Evolutionary conservation across 2,888 invertebrate genomes (phyloP), one percentile per base, ranked within the genome.

Genomic region (Molanna angustata): DNA sequence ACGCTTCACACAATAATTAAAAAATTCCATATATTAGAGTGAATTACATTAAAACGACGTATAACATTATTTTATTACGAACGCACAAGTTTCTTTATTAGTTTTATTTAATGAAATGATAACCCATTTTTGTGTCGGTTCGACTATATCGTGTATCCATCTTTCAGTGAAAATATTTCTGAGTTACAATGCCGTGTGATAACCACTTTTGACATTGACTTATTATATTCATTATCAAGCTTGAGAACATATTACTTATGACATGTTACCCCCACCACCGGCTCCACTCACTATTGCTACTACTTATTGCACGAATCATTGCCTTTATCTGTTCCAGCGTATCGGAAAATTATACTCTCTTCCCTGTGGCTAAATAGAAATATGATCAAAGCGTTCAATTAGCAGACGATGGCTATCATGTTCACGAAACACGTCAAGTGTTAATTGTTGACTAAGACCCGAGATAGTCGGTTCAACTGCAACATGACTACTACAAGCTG

Each of bases 181-280:
- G 47, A 52, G 42, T 45, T 45, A 53, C 56, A 41, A 53, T 45
- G 48, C 45, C 56, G 52, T 49, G 51, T 56, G 58, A 58, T 58
- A 58, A 58, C 56, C 52, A 39, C 40, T 39, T 35, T 32, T 47
- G 58, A 58, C 58, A 47, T 51, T 58, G 58, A 58, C 58, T 58
- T 58, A 58, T 54, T 56, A 56, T 58, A 56, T 58, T 56, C 56
- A 58, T 58, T 58, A 58, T 53, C 53, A 56, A 56, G 42, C 56
- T 54, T 56, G 58, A 52, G 52, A 49, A 58, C 56, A 56, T 58
- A 58, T 54, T 57, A 57, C 57, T 49, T 46, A 52, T 54, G 58
- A 58, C 56, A 56, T 45, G 53, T 53, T 54, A 43, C 40, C 40
- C 27, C 3, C n/a, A 20, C 14, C 22, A 3, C n/a, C 42, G 4